Base-by-base conservation (phyloP, 2,888 invertebrate genomes). In the Chorisops tibialis region DNA sequence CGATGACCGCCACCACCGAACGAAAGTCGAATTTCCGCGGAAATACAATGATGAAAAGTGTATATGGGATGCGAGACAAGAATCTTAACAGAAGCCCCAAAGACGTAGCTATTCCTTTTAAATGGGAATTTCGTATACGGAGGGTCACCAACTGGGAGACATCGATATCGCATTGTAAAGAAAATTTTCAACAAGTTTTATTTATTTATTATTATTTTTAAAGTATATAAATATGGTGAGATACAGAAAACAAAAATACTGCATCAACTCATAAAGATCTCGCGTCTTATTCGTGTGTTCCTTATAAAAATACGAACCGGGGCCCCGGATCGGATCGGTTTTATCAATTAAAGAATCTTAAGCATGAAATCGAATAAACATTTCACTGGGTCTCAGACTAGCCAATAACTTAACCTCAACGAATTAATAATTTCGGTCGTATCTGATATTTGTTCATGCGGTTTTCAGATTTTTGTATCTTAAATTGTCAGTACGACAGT, bases 401-500 rank as follows among this genome's bases (percentile, higher is more conserved):
- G 56, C 56, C 56, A 56, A 56, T 56, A 56, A 56, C 56, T 56
- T 56, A 22, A 56, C 56, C 56, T 43, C 56, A 56, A 56, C 56
- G 56, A 43, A 56, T 56, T 56, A 56, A 56, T 56, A 56, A 56
- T 56, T 56, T 45, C 56, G 56, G 45, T 56, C 43, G 56, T 45
- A 56, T 56, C 56, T 45, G 56, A 56, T 56, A 56, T 56, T 56
- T 56, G 56, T 56, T 56, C 45, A 12, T 56, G 30, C 30, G 30
- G 30, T 30, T 30, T 30, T 56, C 24, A 41, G 21, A 54, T 41
- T 54, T 54, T 54, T 41, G 54, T 54, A 39, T 54, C 41, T 54
- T 41, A 39, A 43, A 54, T 18, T n/a, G n/a, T n/a, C n/a, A n/a
- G 5, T 30, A 30, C 9, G 30, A 30, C 30, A 30, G 30, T 30